phyloP scores from a whole-genome alignment of 2,888 invertebrate genomes.

The Ophioninae sp. region DNA sequence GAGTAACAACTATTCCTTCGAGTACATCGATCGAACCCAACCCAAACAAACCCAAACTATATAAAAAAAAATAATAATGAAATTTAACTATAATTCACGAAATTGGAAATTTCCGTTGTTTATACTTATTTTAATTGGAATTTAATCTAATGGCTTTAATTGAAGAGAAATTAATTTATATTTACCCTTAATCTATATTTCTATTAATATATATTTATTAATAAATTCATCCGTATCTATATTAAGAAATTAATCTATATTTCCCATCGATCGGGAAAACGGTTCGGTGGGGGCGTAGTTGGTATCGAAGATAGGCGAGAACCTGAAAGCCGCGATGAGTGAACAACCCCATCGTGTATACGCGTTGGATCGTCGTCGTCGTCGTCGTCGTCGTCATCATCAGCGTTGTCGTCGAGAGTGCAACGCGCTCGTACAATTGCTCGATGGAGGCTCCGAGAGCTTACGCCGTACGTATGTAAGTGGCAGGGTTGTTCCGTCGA shows the following conservation, averaged over 20 bases:
- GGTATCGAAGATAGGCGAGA: conserved; percentile 16
- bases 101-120: too few species aligned
- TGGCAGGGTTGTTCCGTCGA: conserved; percentile 36
- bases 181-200: too few species aligned
- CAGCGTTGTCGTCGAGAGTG: conserved; percentile 7
- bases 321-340: conserved; percentile 39
- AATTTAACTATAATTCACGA: too few species aligned
- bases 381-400: not conserved
- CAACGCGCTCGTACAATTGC: conserved; percentile 21
- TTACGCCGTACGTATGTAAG: conserved; percentile 52
- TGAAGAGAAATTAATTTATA: too few species aligned
- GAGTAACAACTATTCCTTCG: not conserved
- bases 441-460: conserved; percentile 11
- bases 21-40: not conserved
- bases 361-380: conserved; percentile 32
- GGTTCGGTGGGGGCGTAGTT: not conserved
- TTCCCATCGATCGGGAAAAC: conserved; percentile 15
- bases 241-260: too few species aligned
- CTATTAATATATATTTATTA: too few species aligned
- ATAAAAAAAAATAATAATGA: too few species aligned
- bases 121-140: too few species aligned
- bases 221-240: too few species aligned
- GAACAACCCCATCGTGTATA: conserved; percentile 37
- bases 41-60: too few species aligned
- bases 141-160: too few species aligned